Conservation (phyloP, 1,140 invertebrate genomes). For the Drosophila kurseongensis region DNA sequence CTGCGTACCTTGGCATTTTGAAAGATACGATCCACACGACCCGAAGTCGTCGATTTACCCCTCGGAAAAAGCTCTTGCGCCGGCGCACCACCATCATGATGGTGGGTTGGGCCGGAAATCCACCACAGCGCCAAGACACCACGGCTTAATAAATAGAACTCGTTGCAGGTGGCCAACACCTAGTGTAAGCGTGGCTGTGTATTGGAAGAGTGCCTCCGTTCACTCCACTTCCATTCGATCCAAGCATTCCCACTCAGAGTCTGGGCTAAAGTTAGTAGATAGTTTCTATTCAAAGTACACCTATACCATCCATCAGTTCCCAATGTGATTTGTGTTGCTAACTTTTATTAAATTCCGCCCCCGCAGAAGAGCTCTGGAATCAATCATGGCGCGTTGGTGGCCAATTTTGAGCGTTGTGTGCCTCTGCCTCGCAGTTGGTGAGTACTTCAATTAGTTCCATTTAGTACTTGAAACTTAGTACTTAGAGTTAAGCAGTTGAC, state of each 20-base stretch:
- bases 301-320: neutral
- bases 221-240: conserved; percentile 56
- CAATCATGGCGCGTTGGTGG: conserved; percentile 80
- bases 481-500: conserved; percentile 50
- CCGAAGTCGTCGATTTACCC: conserved; percentile 24
- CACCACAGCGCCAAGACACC: conserved; percentile 71
- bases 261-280: conserved; percentile 59
- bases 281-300: too few relatives aligned
- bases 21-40: conserved; percentile 64
- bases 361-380: conserved; percentile 56
- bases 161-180: conserved; percentile 82
- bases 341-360: conserved; percentile 27
- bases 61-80: conserved; percentile 60
- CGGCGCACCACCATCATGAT: conserved; percentile 41
- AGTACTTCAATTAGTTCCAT: conserved; percentile 50
- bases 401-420: conserved; percentile 73
- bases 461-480: conserved; percentile 11
- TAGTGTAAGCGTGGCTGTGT: conserved; percentile 85
- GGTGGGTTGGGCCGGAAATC: conserved; percentile 26
- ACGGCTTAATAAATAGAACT: conserved; percentile 85
- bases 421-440: conserved; percentile 74
- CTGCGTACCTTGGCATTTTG: conserved; percentile 65
- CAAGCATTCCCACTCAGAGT: conserved; percentile 43
- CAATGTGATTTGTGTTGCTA: conserved; percentile 40
- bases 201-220: conserved; percentile 78